Evolutionary conservation across 2,888 invertebrate genomes (phyloP), one percentile per base, ranked within the genome.

Genomic region (Ditylenchus weischeri): DNA sequence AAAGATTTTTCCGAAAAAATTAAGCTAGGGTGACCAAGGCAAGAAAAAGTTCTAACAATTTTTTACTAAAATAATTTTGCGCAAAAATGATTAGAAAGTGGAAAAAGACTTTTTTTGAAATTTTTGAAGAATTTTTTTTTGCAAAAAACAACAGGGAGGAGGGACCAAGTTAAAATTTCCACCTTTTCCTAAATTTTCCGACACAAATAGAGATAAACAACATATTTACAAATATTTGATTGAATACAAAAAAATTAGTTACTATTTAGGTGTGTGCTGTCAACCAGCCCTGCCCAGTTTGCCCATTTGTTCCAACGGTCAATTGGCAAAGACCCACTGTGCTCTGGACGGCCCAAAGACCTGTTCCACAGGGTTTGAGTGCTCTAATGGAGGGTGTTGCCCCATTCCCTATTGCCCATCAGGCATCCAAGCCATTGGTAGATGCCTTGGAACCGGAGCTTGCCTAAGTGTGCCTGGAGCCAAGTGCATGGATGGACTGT

Each of bases 341-440:
- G 49, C 36, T 11, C 49, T 61, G 10, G 68, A 65, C 62, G 43
- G 43, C 8, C 11, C 43, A 10, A 10, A 69, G 63, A 75, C 78
- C 69, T 81, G 81, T 63, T 75, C 74, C 6, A 60, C 72, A 10
- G 80, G 78, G n/a, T 67, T 74, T 57, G 79, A 80, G 64, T 82
- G 82, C 65, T 75, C 76, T 7, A 79, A 79, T 62, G 80, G 80
- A 10, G 82, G 80, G 6, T 80, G 81, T 63, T 82, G 81, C 67
- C 79, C 70, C 13, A 29, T 23, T 36, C 49, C 78, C n/a, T 76
- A 74, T 72, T 82, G 82, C 66, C 80, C 82, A 15, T 76, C 75
- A 11, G 80, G 80, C 59, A 73, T 75, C 10, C 78, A 76, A 66
- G 74, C 76, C 38, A 62, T 49, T 35, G 64, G 62, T 0, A 64